Percentiles rank a stretch among this genome's conserved stretches.
These are phyloP conservation scores for Cygnus atratus DNA, from an alignment of 2,113 vertebrate species.

Conservation along the genomic window DNA sequence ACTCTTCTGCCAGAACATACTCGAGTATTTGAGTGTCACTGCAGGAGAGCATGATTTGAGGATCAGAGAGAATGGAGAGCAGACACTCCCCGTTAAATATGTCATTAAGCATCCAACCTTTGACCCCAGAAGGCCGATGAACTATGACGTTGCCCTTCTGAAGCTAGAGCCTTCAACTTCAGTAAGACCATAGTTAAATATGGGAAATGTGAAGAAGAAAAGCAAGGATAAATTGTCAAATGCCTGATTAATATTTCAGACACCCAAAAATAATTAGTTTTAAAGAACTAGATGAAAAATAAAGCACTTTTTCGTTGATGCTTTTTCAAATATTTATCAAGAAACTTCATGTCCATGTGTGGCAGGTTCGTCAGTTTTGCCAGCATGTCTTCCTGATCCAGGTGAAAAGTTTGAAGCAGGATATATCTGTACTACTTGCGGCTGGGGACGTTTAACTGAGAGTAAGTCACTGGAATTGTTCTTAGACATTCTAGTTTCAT, in stretches of 20 bases:
- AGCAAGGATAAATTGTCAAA: background rate
- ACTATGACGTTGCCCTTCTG: constrained; percentile 85
- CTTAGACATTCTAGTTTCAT: background rate
- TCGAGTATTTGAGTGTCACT: constrained; percentile 63
- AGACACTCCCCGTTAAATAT: constrained; percentile 75
- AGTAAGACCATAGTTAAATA: constrained; percentile 70
- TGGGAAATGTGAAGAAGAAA: background rate
- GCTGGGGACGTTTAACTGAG: constrained; percentile 85
- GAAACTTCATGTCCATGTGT: background rate
- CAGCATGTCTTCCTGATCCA: constrained; percentile 84
- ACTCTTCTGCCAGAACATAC: constrained; percentile 29
- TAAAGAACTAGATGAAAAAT: background rate
- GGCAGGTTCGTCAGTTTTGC: constrained; percentile 78
- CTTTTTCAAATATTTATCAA: background rate
- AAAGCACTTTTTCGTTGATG: background rate
- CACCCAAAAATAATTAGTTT: background rate
- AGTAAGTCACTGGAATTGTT: constrained; percentile 63
- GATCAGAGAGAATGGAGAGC: constrained; percentile 75
- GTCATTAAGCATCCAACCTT: constrained; percentile 83
- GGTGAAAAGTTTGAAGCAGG: constrained; percentile 77
- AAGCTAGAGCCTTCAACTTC: constrained; percentile 80
- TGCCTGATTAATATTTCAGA: background rate
- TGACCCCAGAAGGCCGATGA: constrained; percentile 78
- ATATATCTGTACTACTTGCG: constrained; percentile 79
- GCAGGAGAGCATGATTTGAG: constrained; percentile 82